Base-by-base conservation (phyloP, 1,140 invertebrate genomes). In the Drosophila bocki region DNA sequence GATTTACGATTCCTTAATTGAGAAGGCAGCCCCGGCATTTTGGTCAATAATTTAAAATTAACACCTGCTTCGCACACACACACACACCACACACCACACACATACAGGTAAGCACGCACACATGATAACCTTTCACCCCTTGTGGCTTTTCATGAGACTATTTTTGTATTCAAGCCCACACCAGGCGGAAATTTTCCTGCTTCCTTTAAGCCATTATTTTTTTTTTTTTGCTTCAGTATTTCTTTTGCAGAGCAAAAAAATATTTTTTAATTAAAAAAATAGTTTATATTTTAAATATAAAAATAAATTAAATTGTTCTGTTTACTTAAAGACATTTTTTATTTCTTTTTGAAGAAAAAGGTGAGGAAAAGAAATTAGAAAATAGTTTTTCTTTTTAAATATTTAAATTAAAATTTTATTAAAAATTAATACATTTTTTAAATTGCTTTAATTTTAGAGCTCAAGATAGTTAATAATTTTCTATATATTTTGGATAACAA, bases 31-130 rank as follows among this genome's bases (percentile, higher is more conserved):
- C 48, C 50, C 35, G 35, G 29, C 61, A 57, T 77, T 80, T 82
- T 84, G 58, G 82, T 77, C 82, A 84, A 84, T 81, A 85, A 72
- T 85, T 85, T 85, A 69, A 84, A 84, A 84, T 84, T 80, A 85
- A 71, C 65, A 72, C 69, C 53, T 71, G 42, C 61, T 50, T 58
- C 51, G 75, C 50, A 45, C 32, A 42, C 39, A 29, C 42, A 51
- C 29, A 32, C 29, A 42, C 42, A 63, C 37, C 29, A 32, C 29
- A 42, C 42, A 63, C 37, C 29, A 32, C 29, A 42, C 42, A 63
- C 37, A 19, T 7, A 32, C n/a, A 15, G 17, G 22, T 7, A 22
- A 1, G 15, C 33, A 57, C 50, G 59, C 59, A 63, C 54, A 37
- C 53, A 8, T 13, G 19, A 56, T 56, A 56, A 39, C 37, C 26